Conservation (phyloP, 2,888 invertebrate species). For the Drosophila limbata region DNA sequence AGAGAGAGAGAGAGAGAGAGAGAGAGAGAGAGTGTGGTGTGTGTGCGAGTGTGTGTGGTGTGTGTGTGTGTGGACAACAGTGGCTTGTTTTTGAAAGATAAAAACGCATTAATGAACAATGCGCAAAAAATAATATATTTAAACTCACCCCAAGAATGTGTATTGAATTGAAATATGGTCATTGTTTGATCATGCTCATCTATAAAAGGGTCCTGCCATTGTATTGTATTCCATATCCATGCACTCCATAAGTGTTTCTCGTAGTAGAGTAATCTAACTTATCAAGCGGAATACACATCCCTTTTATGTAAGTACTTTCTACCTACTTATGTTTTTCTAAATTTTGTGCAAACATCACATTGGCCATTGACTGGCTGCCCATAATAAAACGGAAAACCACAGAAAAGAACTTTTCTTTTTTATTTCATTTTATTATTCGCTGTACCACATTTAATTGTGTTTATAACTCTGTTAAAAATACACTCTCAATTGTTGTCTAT, state of each 20-base stretch:
- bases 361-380: slow-evolving; percentile 12
- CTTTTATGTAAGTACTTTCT: slow-evolving; percentile 45
- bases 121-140: slow-evolving; percentile 70
- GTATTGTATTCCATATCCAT: slow-evolving; percentile 51
- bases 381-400: slow-evolving; percentile 34
- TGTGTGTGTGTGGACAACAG: slow-evolving; percentile 53
- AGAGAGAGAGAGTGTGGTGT: neutral
- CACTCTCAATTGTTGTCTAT: slow-evolving; percentile 28
- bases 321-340: slow-evolving; percentile 34
- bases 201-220: slow-evolving; percentile 63
- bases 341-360: slow-evolving; percentile 26
- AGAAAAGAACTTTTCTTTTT: slow-evolving; percentile 24
- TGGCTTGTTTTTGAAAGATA: slow-evolving; percentile 80
- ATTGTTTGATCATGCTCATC: slow-evolving; percentile 79
- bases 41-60: neutral
- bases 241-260: slow-evolving; percentile 50
- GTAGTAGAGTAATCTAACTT: slow-evolving; percentile 61
- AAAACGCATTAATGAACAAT: slow-evolving; percentile 74
- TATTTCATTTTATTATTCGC: slow-evolving; percentile 10
- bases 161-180: slow-evolving; percentile 61
- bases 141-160: slow-evolving; percentile 72
- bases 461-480: slow-evolving; percentile 23
- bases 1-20: slow-evolving; percentile 1
- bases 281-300: slow-evolving; percentile 56
- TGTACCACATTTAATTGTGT: slow-evolving; percentile 23